Percentiles rank a stretch among this genome's conserved stretches.
These are phyloP conservation scores for Xenopus laevis DNA, from an alignment of 2,113 vertebrate genomes.

Conservation along the genomic window DNA sequence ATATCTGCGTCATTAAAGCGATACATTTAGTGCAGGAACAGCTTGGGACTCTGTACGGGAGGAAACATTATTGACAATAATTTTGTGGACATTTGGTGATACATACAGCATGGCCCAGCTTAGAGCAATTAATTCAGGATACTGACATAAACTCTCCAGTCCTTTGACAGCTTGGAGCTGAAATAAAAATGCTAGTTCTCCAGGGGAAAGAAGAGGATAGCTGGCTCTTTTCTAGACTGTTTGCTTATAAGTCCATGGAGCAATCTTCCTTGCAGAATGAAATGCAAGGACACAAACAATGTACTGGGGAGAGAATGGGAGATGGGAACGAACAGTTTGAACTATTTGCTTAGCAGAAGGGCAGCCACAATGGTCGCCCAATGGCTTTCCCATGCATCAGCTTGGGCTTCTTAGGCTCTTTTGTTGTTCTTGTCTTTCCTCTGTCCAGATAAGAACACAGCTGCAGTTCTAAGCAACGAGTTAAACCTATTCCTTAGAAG, in stretches of 20 bases:
- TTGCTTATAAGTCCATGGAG: conserved; percentile 99
- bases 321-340: conserved; percentile 99
- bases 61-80: conserved; percentile 78
- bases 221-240: conserved; percentile 99
- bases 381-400: conserved; percentile 98
- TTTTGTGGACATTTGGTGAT: conserved; percentile 95
- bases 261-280: conserved; percentile 98
- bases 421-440: conserved; percentile 87
- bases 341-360: conserved; percentile 99
- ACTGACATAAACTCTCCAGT: conserved; percentile 99
- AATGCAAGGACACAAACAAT: conserved; percentile 99
- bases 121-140: conserved; percentile 99
- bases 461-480: conserved; percentile 67
- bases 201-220: conserved; percentile 96
- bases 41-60: conserved; percentile 54
- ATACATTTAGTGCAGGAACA: conserved; percentile 50
- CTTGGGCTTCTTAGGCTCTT: conserved; percentile 84
- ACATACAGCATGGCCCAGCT: conserved; percentile 82
- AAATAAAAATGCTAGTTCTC: conserved; percentile 99
- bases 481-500: conserved; percentile 70
- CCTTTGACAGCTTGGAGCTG: conserved; percentile 99
- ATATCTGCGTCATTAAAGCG: conserved; percentile 44
- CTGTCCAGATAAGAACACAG: conserved; percentile 90
- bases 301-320: conserved; percentile 98
- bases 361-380: conserved; percentile 92